phyloP scores from a whole-genome alignment of 2,113 vertebrate species.

The Deroptyus accipitrinus region DNA sequence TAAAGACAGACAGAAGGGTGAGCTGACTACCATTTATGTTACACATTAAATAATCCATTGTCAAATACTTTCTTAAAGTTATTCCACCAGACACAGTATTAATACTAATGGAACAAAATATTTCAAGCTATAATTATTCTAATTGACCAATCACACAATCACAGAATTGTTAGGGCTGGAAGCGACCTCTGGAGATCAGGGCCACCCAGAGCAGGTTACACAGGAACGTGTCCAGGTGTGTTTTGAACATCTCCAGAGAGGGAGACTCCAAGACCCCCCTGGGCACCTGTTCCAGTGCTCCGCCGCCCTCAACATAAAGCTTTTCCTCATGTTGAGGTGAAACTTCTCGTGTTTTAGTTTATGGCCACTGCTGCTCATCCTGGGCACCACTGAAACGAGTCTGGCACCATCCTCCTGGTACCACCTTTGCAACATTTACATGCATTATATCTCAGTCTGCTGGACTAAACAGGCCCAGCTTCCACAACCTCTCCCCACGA shows the following conservation, averaged over 20 bases:
- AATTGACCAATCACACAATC: neutral
- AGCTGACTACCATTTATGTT: neutral
- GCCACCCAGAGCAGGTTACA: neutral
- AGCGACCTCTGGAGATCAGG: neutral
- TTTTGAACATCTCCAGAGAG: neutral
- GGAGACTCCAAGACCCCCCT: neutral
- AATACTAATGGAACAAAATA: neutral
- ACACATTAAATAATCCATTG: neutral
- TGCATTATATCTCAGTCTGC: neutral
- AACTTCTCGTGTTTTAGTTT: neutral
- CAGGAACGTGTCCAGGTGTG: accelerated
- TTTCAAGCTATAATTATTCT: neutral
- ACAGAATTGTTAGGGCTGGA: neutral
- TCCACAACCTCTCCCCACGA: neutral
- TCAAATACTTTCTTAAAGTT: neutral
- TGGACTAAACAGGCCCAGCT: neutral
- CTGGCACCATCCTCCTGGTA: neutral
- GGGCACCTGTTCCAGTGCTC: neutral
- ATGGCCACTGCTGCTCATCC: neutral
- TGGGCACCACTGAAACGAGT: neutral
- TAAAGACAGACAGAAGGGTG: neutral
- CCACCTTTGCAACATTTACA: neutral
- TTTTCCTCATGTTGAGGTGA: neutral
- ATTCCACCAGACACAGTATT: neutral
- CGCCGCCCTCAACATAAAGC: neutral